Conservation (phyloP, 2,888 invertebrate species). For the Acrocyrtus sp. region DNA sequence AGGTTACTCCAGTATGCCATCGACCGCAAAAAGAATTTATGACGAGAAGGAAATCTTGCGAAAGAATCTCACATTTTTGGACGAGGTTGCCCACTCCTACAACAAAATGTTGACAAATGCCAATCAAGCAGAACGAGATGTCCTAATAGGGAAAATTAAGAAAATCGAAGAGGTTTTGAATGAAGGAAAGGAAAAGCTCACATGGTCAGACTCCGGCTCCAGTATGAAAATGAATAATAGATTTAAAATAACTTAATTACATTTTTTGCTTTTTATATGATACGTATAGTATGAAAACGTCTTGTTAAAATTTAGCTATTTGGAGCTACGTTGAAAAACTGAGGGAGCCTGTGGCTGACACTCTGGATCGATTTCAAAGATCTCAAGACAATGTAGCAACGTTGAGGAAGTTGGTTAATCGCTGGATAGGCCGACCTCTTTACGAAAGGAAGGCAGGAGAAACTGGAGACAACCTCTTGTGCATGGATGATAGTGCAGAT, state of each 20-base stretch:
- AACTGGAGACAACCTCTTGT: slow-evolving; percentile 86
- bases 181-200: slow-evolving; percentile 79
- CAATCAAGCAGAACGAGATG: slow-evolving; percentile 85
- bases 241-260: too few relatives aligned
- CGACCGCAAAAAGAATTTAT: slow-evolving; percentile 78
- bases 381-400: slow-evolving; percentile 86
- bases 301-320: too few relatives aligned
- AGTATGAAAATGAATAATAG: neutral
- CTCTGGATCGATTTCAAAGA: slow-evolving; percentile 83
- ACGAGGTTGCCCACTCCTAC: slow-evolving; percentile 70
- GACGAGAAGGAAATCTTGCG: slow-evolving; percentile 83
- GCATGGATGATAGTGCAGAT: slow-evolving; percentile 78
- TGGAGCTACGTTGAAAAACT: slow-evolving; percentile 84
- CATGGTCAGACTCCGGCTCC: slow-evolving; percentile 78
- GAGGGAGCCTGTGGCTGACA: slow-evolving; percentile 79
- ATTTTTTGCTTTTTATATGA: too few relatives aligned
- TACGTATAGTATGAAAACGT: too few relatives aligned
- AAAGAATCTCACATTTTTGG: slow-evolving; percentile 80
- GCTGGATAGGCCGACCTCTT: slow-evolving; percentile 85
- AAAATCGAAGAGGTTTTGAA: slow-evolving; percentile 84
- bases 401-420: slow-evolving; percentile 80
- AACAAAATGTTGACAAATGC: slow-evolving; percentile 84
- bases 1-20: slow-evolving; percentile 78
- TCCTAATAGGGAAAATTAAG: slow-evolving; percentile 85
- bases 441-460: slow-evolving; percentile 88